Base-by-base conservation (phyloP, 1,140 invertebrate genomes). In the Cyclina sinensis region DNA sequence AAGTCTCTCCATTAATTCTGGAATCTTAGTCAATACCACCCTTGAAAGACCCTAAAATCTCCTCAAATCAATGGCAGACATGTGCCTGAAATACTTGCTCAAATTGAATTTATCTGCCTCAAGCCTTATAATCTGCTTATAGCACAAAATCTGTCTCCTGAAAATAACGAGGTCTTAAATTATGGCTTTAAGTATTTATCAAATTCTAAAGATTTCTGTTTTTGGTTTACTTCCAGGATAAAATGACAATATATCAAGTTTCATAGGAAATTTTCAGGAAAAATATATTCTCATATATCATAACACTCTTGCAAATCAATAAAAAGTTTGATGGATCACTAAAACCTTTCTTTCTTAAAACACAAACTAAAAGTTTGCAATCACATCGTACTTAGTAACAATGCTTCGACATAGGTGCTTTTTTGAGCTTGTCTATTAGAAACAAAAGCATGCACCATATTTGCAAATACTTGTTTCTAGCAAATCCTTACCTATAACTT, bases 21-120 rank as follows among this genome's bases (percentile, higher is more conserved):
- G 74, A 51, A 78, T 48, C 30, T 46, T n/a, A 11, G 73, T 78
- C 74, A 54, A 78, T 57, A 24, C 14, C 74, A 78, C 32, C 27
- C 74, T 54, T 46, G 18, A 37, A 70, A 65, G n/a, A 35, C 65
- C 24, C 18, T 70, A 70, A 70, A 37, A 70, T 70, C 65, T 70
- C 35, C 65, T 21, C 24, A n/a, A 78, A 78, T 78, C 74, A 78
- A 78, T 78, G 74, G n/a, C 7, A 78, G 48, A 78, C 74, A 78
- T 78, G 74, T 48, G 43, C 48, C 74, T 35, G 46, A 54, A 78
- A 57, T 48, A 48, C 43, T 32, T 78, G 24, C 35, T 78, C 7
- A 78, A 78, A 78, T 54, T 78, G 74, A 78, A 78, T 78, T 78
- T 78, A 78, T 78, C 46, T 21, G 74, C 74, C 24, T 35, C 43